Percentiles rank a stretch among this genome's conserved stretches.
Evolutionary conservation across 2,888 invertebrate species (phyloP).

Genomic region (Noctua janthe): DNA sequence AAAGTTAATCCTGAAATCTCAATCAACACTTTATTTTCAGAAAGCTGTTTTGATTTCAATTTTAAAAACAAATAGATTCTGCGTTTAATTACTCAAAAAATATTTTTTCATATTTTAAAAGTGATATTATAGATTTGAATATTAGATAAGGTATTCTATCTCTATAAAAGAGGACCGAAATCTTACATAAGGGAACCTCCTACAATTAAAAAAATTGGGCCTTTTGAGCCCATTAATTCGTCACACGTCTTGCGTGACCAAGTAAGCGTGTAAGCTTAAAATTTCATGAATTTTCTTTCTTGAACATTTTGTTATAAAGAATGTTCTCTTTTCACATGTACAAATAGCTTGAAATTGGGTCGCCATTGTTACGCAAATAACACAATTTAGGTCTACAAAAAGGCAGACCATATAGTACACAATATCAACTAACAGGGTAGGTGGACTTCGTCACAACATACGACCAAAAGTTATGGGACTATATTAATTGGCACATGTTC

Average conservation of each 20-base stretch:
- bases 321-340: conserved; percentile 24
- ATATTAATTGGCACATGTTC: conserved; percentile 38
- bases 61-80: neutral
- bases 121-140: neutral
- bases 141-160: neutral
- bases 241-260: conserved; percentile 34
- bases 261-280: conserved; percentile 19
- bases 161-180: neutral
- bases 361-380: conserved; percentile 43
- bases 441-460: neutral
- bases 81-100: neutral
- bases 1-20: neutral
- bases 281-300: conserved; percentile 24
- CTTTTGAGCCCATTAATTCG: conserved; percentile 6
- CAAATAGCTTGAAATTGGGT: conserved; percentile 50
- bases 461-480: neutral
- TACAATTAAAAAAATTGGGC: neutral
- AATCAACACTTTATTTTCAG: neutral
- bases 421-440: neutral
- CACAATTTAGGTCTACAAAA: conserved; percentile 13
- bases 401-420: neutral
- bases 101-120: neutral
- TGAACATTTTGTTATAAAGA: conserved; percentile 10
- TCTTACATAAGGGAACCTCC: neutral
- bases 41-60: neutral